phyloP scores from a whole-genome alignment of 1,140 invertebrate species.

The Xylocopa sonorina region DNA sequence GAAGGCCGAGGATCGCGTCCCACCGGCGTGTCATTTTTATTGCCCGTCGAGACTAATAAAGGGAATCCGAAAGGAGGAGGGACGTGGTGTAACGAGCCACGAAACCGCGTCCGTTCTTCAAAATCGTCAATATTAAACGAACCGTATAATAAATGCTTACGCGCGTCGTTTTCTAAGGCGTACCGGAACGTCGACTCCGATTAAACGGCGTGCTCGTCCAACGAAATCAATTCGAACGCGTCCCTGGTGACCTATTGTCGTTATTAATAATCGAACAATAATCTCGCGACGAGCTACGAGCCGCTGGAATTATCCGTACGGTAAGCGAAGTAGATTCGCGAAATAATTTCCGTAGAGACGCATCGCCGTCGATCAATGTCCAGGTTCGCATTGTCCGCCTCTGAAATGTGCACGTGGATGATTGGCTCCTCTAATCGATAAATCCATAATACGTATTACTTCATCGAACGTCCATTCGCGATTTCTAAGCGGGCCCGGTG shows the following conservation, averaged over 20 bases:
- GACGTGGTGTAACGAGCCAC: background rate
- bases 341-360: slow-evolving; percentile 30
- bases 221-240: background rate
- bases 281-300: background rate
- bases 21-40: slow-evolving; percentile 18
- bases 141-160: background rate
- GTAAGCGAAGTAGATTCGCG: slow-evolving; percentile 8
- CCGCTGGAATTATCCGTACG: background rate
- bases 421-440: slow-evolving; percentile 46
- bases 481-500: background rate
- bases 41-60: background rate
- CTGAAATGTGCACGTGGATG: slow-evolving; percentile 35
- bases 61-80: background rate
- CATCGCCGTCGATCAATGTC: slow-evolving; percentile 33
- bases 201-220: background rate
- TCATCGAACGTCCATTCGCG: slow-evolving; percentile 20
- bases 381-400: slow-evolving; percentile 27
- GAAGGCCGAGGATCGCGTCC: slow-evolving; percentile 24
- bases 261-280: background rate
- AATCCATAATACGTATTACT: slow-evolving; percentile 46
- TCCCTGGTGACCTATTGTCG: background rate
- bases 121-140: background rate
- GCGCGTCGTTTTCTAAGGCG: background rate
- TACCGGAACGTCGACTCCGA: background rate
- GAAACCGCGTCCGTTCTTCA: background rate